Conservation (phyloP, 2,888 invertebrate species). For the Phyllotreta cruciferae region DNA sequence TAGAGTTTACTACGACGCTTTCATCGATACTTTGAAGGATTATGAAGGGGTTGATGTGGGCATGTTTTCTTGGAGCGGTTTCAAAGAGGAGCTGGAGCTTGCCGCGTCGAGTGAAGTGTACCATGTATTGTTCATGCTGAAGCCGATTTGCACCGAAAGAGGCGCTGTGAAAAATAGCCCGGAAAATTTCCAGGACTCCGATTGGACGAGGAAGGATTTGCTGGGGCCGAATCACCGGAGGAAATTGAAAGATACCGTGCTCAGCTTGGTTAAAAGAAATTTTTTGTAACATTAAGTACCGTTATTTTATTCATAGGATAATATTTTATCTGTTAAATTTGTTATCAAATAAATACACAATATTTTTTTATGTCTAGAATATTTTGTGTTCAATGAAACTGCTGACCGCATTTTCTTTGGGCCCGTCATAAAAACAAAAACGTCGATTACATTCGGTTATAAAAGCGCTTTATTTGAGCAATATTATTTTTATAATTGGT, state of each 20-base stretch:
- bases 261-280: constrained; percentile 52
- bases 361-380: too few species aligned
- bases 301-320: too few species aligned
- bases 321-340: too few species aligned
- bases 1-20: constrained; percentile 62
- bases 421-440: too few species aligned
- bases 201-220: constrained; percentile 56
- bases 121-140: constrained; percentile 63
- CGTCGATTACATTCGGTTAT: too few species aligned
- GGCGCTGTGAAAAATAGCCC: constrained; percentile 59
- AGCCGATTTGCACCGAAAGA: constrained; percentile 61
- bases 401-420: too few species aligned
- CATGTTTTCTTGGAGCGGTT: constrained; percentile 59
- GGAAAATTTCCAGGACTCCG: constrained; percentile 58
- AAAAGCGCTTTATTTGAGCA: too few species aligned
- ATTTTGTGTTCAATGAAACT: too few species aligned
- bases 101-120: constrained; percentile 60
- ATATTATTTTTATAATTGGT: too few species aligned
- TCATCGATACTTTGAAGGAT: constrained; percentile 58
- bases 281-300: constrained; percentile 46
- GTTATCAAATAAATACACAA: too few species aligned
- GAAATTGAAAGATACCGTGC: constrained; percentile 55
- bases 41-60: constrained; percentile 54
- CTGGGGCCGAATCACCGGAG: constrained; percentile 54
- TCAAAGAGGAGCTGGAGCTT: constrained; percentile 59